Evolutionary conservation across 2,113 vertebrate species (phyloP).

Genomic region (Petroica traversi): DNA sequence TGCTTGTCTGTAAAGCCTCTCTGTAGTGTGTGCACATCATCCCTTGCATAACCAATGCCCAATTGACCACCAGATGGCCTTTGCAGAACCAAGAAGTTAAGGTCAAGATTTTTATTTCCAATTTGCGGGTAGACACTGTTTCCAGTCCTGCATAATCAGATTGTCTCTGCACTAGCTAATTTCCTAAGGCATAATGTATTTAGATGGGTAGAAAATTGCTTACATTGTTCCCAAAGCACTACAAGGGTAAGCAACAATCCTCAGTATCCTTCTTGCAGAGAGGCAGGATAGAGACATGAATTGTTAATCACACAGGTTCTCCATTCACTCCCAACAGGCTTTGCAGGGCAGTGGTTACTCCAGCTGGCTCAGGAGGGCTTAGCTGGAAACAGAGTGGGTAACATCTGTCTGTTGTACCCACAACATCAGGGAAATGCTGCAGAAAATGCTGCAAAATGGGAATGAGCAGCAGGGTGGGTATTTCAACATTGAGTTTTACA

Average conservation of each 20-base stretch:
- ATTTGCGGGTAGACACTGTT: not conserved
- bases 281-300: not conserved
- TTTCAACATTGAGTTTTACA: not conserved
- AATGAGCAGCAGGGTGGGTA: not conserved
- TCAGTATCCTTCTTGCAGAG: not conserved
- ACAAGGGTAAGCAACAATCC: not conserved
- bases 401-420: not conserved
- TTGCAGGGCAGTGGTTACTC: not conserved
- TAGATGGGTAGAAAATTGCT: not conserved
- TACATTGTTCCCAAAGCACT: not conserved
- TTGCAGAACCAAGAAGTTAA: not conserved
- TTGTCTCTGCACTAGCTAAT: not conserved
- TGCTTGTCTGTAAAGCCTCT: not conserved
- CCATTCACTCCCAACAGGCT: not conserved
- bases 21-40: not conserved
- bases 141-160: not conserved
- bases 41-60: not conserved
- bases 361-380: not conserved
- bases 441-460: not conserved
- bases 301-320: not conserved
- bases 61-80: not conserved
- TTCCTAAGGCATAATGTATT: not conserved
- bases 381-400: not conserved
- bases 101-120: not conserved
- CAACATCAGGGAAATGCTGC: not conserved